Conservation (phyloP, 2,797 vertebrate species). For the Mus spretus region DNA sequence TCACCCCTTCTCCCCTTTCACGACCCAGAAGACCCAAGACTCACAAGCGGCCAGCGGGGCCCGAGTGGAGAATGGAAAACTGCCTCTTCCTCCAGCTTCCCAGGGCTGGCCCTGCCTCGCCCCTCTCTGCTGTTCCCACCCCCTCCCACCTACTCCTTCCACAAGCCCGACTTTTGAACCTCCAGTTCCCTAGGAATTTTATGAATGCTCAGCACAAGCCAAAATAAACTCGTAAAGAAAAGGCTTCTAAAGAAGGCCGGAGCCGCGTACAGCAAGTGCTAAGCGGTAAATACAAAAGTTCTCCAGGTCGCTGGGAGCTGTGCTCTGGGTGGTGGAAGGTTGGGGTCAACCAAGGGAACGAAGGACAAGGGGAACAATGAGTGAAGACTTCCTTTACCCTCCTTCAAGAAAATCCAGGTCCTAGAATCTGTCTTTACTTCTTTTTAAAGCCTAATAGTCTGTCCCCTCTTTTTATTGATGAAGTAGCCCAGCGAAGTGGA, state of each 20-base stretch:
- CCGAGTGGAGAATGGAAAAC: conserved; percentile 61
- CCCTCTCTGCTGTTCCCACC: conserved; percentile 70
- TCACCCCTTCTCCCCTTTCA: conserved; percentile 82
- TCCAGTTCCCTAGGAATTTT: conserved; percentile 91
- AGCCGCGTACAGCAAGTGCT: conserved; percentile 89
- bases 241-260: conserved; percentile 91
- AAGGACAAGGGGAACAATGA: background rate
- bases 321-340: conserved; percentile 71
- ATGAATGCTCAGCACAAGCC: conserved; percentile 91
- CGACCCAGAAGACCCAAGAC: conserved; percentile 60
- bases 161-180: conserved; percentile 90
- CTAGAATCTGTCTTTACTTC: background rate
- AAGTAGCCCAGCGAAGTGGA: conserved; percentile 22
- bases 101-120: conserved; percentile 83
- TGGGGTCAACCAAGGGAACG: background rate
- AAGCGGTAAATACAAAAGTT: conserved; percentile 87
- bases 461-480: conserved; percentile 6
- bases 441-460: background rate
- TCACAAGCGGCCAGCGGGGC: background rate
- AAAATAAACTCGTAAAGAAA: conserved; percentile 92
- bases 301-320: conserved; percentile 71
- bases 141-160: conserved; percentile 90
- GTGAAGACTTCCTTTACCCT: conserved; percentile 22
- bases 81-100: conserved; percentile 59
- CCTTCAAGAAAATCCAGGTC: background rate